Evolutionary conservation across 2,888 invertebrate species (phyloP).

Genomic region (Andrena hattorfiana): DNA sequence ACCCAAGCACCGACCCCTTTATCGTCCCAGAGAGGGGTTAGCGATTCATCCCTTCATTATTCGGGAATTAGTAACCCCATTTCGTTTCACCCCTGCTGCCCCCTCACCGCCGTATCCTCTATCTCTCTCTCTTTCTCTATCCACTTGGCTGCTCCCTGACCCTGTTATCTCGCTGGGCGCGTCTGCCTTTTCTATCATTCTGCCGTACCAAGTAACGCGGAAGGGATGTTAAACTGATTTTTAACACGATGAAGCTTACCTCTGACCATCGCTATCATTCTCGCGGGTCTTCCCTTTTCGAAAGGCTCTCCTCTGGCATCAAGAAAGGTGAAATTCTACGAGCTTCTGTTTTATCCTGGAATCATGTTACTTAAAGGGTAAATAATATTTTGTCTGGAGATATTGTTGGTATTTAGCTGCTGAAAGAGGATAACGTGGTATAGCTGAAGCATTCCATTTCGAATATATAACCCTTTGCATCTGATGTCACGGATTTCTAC

Average conservation of each 20-base stretch:
- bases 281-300: slow-evolving; percentile 18
- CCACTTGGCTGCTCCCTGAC: slow-evolving; percentile 58
- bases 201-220: slow-evolving; percentile 51
- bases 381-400: background rate
- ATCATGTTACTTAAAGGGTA: background rate
- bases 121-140: slow-evolving; percentile 51
- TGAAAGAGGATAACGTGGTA: no score
- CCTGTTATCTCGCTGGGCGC: slow-evolving; percentile 62
- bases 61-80: slow-evolving; percentile 84
- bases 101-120: slow-evolving; percentile 34
- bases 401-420: no score
- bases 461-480: no score
- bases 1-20: slow-evolving; percentile 61
- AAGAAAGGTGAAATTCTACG: background rate
- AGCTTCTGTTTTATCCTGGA: background rate
- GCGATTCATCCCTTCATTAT: slow-evolving; percentile 84
- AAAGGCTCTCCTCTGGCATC: background rate
- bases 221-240: slow-evolving; percentile 58
- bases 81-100: slow-evolving; percentile 70
- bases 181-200: slow-evolving; percentile 63
- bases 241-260: slow-evolving; percentile 31
- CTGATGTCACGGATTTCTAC: no score
- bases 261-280: background rate
- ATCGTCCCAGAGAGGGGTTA: slow-evolving; percentile 68
- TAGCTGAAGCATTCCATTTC: no score